Evolutionary conservation across 2,888 invertebrate genomes (phyloP).

Genomic region (Anaspis maculata): DNA sequence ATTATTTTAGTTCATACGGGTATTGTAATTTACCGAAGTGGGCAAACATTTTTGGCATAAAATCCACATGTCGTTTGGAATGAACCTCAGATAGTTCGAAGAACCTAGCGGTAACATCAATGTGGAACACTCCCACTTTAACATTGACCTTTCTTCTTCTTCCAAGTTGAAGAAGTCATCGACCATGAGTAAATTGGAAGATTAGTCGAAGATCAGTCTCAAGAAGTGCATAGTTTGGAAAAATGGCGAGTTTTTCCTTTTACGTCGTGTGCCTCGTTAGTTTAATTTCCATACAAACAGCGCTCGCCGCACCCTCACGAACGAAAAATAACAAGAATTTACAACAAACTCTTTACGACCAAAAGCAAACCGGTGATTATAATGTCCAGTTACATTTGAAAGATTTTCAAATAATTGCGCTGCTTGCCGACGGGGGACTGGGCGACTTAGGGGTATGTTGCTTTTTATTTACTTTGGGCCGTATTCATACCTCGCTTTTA

Average conservation of each 20-base stretch:
- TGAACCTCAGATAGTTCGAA: constrained; percentile 1
- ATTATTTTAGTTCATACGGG: too few species aligned
- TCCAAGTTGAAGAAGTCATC: constrained; percentile 14
- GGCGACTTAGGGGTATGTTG: constrained; percentile 53
- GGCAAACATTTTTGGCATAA: too few species aligned
- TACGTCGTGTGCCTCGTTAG: constrained; percentile 5
- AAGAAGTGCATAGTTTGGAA: too few species aligned
- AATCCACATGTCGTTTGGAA: too few species aligned
- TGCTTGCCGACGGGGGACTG: constrained; percentile 50
- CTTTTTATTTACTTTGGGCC: too few species aligned
- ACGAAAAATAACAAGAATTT: constrained; percentile 14
- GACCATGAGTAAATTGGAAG: constrained; percentile 11
- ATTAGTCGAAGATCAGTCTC: too few species aligned
- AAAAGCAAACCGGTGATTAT: constrained; percentile 68
- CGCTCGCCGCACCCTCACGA: constrained; percentile 19
- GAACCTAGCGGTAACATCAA: constrained; percentile 1
- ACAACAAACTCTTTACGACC: constrained; percentile 48
- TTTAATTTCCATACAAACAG: constrained; percentile 1
- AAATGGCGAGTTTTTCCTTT: too few species aligned
- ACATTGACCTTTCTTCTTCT: constrained; percentile 11
- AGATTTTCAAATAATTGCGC: constrained; percentile 65
- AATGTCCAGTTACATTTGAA: constrained; percentile 75
- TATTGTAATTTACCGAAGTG: too few species aligned
- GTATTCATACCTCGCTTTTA: too few species aligned
- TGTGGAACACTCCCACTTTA: constrained; percentile 7